phyloP scores from a whole-genome alignment of 1,140 invertebrate species.

The Mya arenaria region DNA sequence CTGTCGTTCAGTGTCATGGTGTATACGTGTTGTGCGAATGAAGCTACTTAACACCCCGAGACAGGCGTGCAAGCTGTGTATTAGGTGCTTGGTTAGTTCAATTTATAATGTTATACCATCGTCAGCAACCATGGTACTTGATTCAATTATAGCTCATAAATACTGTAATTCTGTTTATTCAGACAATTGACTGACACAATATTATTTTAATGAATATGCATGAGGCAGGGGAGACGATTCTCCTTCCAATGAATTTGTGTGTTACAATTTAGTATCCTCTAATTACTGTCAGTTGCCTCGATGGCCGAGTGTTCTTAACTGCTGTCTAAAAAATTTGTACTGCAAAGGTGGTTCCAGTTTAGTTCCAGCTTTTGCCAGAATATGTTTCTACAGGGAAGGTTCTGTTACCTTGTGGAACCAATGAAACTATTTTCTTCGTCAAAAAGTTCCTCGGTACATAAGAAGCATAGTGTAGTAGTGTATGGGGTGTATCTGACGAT shows the following conservation, averaged over 20 bases:
- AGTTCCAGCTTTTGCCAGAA: too few species aligned
- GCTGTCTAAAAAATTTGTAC: too few species aligned
- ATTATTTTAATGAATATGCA: neutral
- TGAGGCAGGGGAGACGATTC: neutral
- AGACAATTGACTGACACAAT: neutral
- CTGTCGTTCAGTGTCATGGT: slow-evolving; percentile 10
- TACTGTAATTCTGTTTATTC: neutral
- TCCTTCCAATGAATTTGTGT: neutral
- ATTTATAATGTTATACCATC: neutral
- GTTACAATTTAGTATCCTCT: neutral
- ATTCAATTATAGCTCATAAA: neutral
- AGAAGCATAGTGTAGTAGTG: too few species aligned
- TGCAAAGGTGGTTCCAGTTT: too few species aligned
- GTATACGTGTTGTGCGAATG: slow-evolving; percentile 21
- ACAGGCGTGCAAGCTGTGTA: slow-evolving; percentile 19
- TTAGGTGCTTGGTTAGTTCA: slow-evolving; percentile 3
- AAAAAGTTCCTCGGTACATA: too few species aligned
- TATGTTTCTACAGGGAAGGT: too few species aligned
- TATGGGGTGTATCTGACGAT: too few species aligned
- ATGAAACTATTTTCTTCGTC: too few species aligned
- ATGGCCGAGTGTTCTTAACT: too few species aligned
- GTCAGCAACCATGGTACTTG: neutral
- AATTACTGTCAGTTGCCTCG: too few species aligned
- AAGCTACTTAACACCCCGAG: slow-evolving; percentile 3
- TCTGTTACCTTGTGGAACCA: too few species aligned